These are phyloP conservation scores for Eurytemora carolleeae DNA, from an alignment of 1,140 invertebrate genomes.

Conservation along the genomic window DNA sequence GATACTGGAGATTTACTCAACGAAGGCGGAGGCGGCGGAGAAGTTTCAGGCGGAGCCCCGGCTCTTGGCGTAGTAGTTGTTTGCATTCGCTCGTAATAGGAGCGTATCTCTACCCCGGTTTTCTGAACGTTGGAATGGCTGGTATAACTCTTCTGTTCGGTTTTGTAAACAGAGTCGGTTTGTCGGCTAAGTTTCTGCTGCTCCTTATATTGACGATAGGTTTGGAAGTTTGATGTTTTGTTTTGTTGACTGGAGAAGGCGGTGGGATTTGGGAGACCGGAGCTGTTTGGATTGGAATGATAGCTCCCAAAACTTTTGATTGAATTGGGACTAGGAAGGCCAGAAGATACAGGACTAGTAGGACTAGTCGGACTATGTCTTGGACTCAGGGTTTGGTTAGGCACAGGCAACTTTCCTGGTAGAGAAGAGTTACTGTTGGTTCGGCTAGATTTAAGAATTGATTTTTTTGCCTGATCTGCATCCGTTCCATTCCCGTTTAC, in stretches of 20 bases:
- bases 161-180: neutral
- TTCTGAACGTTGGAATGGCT: neutral
- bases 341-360: neutral
- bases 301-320: neutral
- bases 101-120: neutral
- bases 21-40: neutral
- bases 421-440: neutral
- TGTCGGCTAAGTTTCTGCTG: neutral
- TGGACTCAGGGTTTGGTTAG: too few relatives aligned
- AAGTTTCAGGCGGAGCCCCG: neutral
- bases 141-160: neutral
- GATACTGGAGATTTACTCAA: neutral
- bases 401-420: neutral
- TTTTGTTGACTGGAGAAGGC: neutral
- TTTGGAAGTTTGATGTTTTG: neutral
- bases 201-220: neutral
- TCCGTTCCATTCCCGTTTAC: too few relatives aligned
- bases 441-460: neutral
- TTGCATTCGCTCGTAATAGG: neutral
- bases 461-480: neutral
- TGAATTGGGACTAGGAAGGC: neutral
- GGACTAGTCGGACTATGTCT: too few relatives aligned
- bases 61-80: neutral
- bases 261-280: neutral
- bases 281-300: neutral